phyloP scores from a whole-genome alignment of 1,140 invertebrate species.

The Pteromalus puparum region DNA sequence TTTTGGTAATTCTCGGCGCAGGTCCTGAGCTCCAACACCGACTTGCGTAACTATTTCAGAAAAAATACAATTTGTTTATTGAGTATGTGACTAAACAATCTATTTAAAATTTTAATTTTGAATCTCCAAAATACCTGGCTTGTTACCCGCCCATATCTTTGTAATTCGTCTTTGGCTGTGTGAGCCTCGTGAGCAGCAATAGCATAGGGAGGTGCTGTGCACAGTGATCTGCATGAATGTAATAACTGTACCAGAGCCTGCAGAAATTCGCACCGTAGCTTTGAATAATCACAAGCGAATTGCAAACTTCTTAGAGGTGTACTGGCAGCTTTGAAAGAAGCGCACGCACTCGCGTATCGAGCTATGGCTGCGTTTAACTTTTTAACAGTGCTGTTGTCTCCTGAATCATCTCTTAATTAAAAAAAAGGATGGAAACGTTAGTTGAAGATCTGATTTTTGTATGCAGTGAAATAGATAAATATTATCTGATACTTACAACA shows the following conservation, averaged over 20 bases:
- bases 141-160: constrained; percentile 88
- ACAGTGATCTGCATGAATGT: constrained; percentile 86
- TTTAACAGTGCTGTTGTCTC: constrained; percentile 73
- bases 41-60: constrained; percentile 81
- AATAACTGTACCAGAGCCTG: constrained; percentile 85
- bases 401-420: constrained; percentile 61
- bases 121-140: constrained; percentile 76
- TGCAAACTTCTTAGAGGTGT: constrained; percentile 81
- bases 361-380: constrained; percentile 79
- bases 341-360: constrained; percentile 81
- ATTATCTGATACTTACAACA: constrained; percentile 69
- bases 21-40: constrained; percentile 83
- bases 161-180: constrained; percentile 86
- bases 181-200: constrained; percentile 89
- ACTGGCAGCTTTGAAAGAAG: constrained; percentile 84
- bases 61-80: constrained; percentile 37
- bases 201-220: constrained; percentile 93
- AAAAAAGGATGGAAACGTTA: constrained; percentile 2
- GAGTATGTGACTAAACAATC: background rate
- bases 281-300: constrained; percentile 88
- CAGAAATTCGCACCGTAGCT: constrained; percentile 85
- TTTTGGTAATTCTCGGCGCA: constrained; percentile 87
- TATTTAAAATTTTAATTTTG: background rate
- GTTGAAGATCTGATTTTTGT: background rate
- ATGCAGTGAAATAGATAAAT: background rate